A percentile compares a stretch with the other conserved stretches of the same genome.
phyloP scores from a whole-genome alignment of 2,888 invertebrate genomes.

The Hemaris fuciformis region DNA sequence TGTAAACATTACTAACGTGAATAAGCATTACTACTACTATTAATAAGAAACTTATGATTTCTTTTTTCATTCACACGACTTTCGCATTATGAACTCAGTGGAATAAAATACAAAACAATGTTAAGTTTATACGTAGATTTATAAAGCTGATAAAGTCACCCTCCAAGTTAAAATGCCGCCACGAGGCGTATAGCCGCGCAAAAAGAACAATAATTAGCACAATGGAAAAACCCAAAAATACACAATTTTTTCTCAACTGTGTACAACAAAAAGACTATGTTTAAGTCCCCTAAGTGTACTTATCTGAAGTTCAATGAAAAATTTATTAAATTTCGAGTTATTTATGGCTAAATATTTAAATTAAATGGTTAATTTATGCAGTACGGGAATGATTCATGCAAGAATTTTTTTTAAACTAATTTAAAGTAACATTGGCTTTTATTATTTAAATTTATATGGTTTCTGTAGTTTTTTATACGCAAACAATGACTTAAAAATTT shows the following conservation, averaged over 20 bases:
- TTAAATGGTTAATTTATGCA: background rate
- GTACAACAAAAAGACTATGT: too few relatives aligned
- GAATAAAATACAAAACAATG: background rate
- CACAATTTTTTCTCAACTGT: background rate
- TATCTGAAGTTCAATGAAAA: background rate
- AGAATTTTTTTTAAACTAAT: background rate
- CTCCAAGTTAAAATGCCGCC: background rate
- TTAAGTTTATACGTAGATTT: background rate
- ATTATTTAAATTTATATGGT: too few relatives aligned
- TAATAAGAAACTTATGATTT: too few relatives aligned
- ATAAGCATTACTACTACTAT: background rate
- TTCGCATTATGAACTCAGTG: background rate
- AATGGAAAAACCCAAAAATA: background rate
- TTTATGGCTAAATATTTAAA: background rate
- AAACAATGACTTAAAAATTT: too few relatives aligned
- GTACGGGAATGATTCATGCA: background rate
- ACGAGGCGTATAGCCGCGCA: background rate
- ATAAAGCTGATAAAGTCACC: background rate
- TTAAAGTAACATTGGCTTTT: background rate
- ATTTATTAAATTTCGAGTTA: background rate
- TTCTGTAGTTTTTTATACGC: too few relatives aligned
- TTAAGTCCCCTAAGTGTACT: too few relatives aligned
- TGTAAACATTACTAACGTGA: too few relatives aligned
- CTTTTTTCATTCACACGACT: background rate
- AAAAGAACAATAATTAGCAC: background rate